Evolutionary conservation across 2,113 vertebrate genomes (phyloP).

Genomic region (Epinephelus fuscoguttatus): DNA sequence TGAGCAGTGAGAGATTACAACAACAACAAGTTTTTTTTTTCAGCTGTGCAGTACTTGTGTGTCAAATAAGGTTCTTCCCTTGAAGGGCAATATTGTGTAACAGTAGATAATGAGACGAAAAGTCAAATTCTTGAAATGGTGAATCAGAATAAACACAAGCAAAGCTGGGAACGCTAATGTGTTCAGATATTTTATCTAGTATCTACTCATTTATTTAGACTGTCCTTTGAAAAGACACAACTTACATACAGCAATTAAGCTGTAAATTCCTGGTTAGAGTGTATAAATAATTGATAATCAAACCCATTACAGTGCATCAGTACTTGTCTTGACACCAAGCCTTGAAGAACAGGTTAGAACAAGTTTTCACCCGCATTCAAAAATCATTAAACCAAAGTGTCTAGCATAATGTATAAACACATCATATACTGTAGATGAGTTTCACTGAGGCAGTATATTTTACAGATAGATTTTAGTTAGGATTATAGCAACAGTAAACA

Average conservation of each 20-base stretch:
- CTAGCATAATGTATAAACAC: neutral
- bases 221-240: too few relatives aligned
- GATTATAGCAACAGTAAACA: neutral
- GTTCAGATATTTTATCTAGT: neutral
- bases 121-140: constrained; percentile 2
- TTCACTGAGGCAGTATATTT: neutral
- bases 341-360: neutral
- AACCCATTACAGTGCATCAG: too few relatives aligned
- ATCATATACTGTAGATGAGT: neutral
- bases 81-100: constrained; percentile 33
- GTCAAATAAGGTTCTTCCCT: constrained; percentile 30
- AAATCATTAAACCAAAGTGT: neutral
- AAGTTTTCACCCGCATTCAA: constrained; percentile 2
- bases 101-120: constrained; percentile 5
- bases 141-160: neutral
- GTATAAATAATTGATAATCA: neutral
- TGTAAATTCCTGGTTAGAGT: neutral
- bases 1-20: constrained; percentile 34
- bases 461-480: too few relatives aligned
- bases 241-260: neutral
- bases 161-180: neutral
- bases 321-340: too few relatives aligned
- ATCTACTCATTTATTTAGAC: neutral
- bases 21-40: constrained; percentile 17
- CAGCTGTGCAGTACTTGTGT: constrained; percentile 9